phyloP scores from a whole-genome alignment of 2,113 vertebrate genomes.

The Tamias sibiricus region DNA sequence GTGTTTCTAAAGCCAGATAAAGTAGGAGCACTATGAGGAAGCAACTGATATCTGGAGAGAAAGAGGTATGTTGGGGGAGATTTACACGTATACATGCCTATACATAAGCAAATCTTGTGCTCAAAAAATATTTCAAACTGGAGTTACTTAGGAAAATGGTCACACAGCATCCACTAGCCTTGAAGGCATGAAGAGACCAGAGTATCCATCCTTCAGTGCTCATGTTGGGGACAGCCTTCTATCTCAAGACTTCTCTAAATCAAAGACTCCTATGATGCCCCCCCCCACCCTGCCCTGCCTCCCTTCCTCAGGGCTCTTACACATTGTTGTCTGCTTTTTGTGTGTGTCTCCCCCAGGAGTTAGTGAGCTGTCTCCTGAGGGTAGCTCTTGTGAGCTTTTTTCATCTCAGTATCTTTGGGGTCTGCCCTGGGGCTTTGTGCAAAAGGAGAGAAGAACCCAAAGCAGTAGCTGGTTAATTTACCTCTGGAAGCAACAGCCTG shows the following conservation, averaged over 20 bases:
- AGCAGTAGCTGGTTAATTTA: not conserved
- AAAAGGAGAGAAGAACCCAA: not conserved
- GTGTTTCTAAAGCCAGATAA: not conserved
- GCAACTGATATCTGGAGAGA: not conserved
- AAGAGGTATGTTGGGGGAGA: not conserved
- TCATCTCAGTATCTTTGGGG: not conserved
- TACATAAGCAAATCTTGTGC: too few relatives aligned
- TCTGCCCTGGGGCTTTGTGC: not conserved
- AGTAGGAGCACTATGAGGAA: not conserved
- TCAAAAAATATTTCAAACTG: not conserved
- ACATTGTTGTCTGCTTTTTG: not conserved
- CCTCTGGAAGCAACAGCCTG: not conserved
- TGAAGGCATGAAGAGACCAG: not conserved
- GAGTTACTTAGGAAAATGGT: not conserved
- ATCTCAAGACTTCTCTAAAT: not conserved
- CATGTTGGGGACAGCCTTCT: not conserved
- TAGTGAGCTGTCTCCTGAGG: not conserved
- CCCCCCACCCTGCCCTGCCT: too few relatives aligned
- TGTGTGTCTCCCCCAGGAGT: not conserved
- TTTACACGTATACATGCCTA: accelerated
- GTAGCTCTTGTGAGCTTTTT: not conserved
- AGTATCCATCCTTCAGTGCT: too few relatives aligned
- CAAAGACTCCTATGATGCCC: not conserved
- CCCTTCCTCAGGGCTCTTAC: not conserved
- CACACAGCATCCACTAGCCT: not conserved